Evolutionary conservation across 1,140 invertebrate species (phyloP).

Genomic region (Pollicipes pollicipes): DNA sequence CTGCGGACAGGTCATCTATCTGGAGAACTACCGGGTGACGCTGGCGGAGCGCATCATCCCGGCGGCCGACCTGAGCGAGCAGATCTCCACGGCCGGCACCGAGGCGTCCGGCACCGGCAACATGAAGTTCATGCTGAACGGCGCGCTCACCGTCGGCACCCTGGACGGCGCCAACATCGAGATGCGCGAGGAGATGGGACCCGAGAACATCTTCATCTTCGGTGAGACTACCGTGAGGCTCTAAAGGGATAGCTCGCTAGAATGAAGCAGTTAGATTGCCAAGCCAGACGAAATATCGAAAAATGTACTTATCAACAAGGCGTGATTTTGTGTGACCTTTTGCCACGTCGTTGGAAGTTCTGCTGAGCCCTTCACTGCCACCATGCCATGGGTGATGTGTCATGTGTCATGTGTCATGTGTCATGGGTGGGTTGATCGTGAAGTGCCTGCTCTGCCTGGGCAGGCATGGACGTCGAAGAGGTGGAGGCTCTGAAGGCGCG

Average conservation of each 20-base stretch:
- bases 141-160: slow-evolving; percentile 93
- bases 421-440: no score
- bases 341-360: no score
- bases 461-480: slow-evolving; percentile 75
- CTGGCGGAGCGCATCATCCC: slow-evolving; percentile 97
- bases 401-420: no score
- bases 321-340: no score
- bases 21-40: slow-evolving; percentile 97
- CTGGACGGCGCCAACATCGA: slow-evolving; percentile 98
- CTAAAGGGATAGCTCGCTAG: no score
- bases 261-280: no score
- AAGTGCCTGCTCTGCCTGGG: not conserved
- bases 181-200: slow-evolving; percentile 96
- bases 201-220: slow-evolving; percentile 98
- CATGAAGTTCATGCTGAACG: slow-evolving; percentile 91
- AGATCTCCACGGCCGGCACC: slow-evolving; percentile 94
- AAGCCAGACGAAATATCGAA: no score
- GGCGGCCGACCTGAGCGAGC: slow-evolving; percentile 91
- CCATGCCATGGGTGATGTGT: no score
- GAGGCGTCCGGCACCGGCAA: slow-evolving; percentile 92
- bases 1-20: slow-evolving; percentile 41
- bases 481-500: slow-evolving; percentile 57
- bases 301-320: no score
- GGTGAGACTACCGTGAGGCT: slow-evolving; percentile 24
- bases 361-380: no score